Conservation (phyloP, 2,797 vertebrate species). For the Vireo griseus region DNA sequence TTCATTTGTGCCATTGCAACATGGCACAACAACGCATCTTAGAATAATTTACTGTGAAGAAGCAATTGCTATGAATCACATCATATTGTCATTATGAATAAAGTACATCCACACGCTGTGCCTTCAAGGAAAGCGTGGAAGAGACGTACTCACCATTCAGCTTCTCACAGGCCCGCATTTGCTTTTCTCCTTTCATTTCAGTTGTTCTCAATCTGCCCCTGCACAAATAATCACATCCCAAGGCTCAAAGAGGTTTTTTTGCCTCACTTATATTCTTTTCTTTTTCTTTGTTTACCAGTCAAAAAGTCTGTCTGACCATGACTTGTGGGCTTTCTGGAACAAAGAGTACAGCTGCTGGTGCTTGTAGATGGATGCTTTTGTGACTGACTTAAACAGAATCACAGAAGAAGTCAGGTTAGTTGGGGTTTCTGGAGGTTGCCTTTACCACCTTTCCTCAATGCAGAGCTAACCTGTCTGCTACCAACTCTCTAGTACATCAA, state of each 20-base stretch:
- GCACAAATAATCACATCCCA: slow-evolving; percentile 13
- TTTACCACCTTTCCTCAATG: background rate
- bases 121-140: slow-evolving; percentile 24
- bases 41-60: slow-evolving; percentile 56
- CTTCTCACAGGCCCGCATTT: background rate
- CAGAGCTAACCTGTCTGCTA: background rate
- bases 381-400: background rate
- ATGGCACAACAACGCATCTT: slow-evolving; percentile 45
- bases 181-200: slow-evolving; percentile 8
- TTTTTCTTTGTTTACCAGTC: background rate
- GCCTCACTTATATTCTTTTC: background rate
- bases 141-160: slow-evolving; percentile 19
- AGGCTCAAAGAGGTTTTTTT: background rate
- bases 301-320: background rate
- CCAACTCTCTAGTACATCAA: background rate
- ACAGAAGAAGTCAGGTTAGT: background rate
- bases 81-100: slow-evolving; percentile 61
- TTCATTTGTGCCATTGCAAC: slow-evolving; percentile 56
- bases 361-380: background rate
- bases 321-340: background rate
- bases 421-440: background rate
- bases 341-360: background rate
- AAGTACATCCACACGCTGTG: background rate
- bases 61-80: slow-evolving; percentile 64
- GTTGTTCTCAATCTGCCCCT: background rate